Evolutionary conservation across 2,888 invertebrate genomes (phyloP), one percentile per base, ranked within the genome.

Genomic region (Cephus runcator): DNA sequence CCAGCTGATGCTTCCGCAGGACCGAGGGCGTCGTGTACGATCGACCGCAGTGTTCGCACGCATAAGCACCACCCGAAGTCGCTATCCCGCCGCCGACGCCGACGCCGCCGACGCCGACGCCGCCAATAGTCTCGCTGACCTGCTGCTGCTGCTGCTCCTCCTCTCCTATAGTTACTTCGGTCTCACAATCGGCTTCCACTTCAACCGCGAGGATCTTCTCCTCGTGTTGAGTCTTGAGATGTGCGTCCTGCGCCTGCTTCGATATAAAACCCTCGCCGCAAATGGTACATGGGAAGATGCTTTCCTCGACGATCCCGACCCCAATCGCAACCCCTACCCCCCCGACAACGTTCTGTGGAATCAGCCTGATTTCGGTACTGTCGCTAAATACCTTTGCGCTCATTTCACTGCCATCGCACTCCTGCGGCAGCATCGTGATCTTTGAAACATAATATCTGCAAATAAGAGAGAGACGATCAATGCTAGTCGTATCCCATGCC

Each of bases 391-490:
- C 83, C 85, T 88, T 87, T 82, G 35, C 73, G 31, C 33, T n/a
- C 73, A 88, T 87, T 80, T 87, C 87, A 76, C 79, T 81, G 81
- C 84, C 80, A 69, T 83, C 83, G 83, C 87, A 86, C 71, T 83
- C 84, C 83, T 79, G 79, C 77, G 86, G 83, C 84, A 88, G 85
- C 85, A 87, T 81, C 82, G 85, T 83, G 83, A 88, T 86, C 86
- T 90, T 90, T 84, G 89, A 80, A 81, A 89, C 88, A 88, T 86
- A 89, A 88, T 89, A 91, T 90, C 91, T 91, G 91, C 79, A 91
- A 91, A 90, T 85, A 90, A 90, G 88, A 90, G 88, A 89, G 86
- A 89, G 83, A 88, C 85, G 88, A 87, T 89, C 84, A 87, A 78
- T 82, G 81, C 76, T 76, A 40, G 40, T 40, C 40, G 40, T 40